Evolutionary conservation across 2,888 invertebrate species (phyloP), one percentile per base, ranked within the genome.

Genomic region (Mellilla xanthometata): DNA sequence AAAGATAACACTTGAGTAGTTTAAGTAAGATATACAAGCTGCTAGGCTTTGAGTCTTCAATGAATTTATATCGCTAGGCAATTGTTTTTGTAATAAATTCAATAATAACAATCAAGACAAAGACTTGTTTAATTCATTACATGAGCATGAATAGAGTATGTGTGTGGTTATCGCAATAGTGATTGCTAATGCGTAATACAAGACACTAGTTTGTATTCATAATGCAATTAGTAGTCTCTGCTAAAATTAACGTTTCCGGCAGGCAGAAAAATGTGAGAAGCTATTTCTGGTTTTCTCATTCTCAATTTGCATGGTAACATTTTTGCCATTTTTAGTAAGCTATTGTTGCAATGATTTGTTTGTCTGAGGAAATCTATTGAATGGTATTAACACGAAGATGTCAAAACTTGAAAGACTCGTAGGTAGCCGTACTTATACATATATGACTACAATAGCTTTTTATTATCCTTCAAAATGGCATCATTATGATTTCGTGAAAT

Each of bases 121-220:
- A 55, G 46, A 49, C 53, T 58, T 57, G 58, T 54, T 54, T 64
- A 60, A 64, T 61, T 62, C 50, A 60, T 58, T 58, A 59, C 41
- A 42, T 40, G 23, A 46, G 43, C 49, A 52, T 53, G 38, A 54
- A 55, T 54, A 56, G 31, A 9, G 26, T 27, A 38, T 41, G 52
- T 39, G 42, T 54, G 53, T 51, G 44, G 45, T 55, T 56, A 56
- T 54, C 45, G 54, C 51, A 52, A 47, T 47, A 36, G 52, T 44
- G 51, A 51, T 50, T n/a, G 36, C 34, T 40, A 49, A 49, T 19
- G 44, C 43, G 33, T 52, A 49, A 32, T 49, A 31, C 36, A 45
- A 33, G 8, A 24, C 24, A 8, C 46, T 35, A 46, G 49, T 50
- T 38, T 42, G 48, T 51, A 52, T 56, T 51, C 52, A 58, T 54